These are phyloP conservation scores for Blastobasis adustella DNA, from an alignment of 2,888 invertebrate species.

Conservation along the genomic window DNA sequence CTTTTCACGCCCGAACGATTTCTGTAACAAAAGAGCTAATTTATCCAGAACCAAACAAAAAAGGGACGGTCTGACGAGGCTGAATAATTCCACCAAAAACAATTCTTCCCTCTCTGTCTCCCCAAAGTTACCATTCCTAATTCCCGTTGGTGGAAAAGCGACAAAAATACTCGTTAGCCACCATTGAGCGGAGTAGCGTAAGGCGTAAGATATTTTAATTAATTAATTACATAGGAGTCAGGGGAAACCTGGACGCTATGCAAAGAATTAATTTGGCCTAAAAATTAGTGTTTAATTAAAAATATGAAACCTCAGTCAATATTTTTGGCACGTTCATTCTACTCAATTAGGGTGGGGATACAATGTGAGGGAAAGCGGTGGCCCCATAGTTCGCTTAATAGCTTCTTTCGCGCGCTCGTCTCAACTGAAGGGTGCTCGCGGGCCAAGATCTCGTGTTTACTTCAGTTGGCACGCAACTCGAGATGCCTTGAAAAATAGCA, in stretches of 20 bases:
- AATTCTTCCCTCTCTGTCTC: too few species aligned
- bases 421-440: background rate
- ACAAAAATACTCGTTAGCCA: constrained; percentile 25
- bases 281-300: too few species aligned
- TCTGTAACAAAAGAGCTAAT: constrained; percentile 41
- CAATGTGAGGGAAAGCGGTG: background rate
- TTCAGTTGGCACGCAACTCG: background rate
- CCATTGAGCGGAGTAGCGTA: background rate
- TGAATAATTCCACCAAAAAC: constrained; percentile 11
- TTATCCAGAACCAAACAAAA: constrained; percentile 29
- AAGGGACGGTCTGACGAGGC: constrained; percentile 23
- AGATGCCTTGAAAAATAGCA: too few species aligned
- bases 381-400: too few species aligned
- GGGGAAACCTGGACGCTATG: too few species aligned
- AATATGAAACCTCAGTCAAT: too few species aligned
- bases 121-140: constrained; percentile 23
- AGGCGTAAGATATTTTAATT: too few species aligned
- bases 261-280: too few species aligned
- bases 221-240: too few species aligned
- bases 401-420: background rate
- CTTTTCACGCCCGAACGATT: constrained; percentile 5
- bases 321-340: too few species aligned
- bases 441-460: background rate
- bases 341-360: background rate
- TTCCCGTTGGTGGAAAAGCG: constrained; percentile 23